Percentiles rank a stretch among this genome's conserved stretches.
Conservation (phyloP, 2,888 invertebrate genomes). For the Limnephilus rhombicus region DNA sequence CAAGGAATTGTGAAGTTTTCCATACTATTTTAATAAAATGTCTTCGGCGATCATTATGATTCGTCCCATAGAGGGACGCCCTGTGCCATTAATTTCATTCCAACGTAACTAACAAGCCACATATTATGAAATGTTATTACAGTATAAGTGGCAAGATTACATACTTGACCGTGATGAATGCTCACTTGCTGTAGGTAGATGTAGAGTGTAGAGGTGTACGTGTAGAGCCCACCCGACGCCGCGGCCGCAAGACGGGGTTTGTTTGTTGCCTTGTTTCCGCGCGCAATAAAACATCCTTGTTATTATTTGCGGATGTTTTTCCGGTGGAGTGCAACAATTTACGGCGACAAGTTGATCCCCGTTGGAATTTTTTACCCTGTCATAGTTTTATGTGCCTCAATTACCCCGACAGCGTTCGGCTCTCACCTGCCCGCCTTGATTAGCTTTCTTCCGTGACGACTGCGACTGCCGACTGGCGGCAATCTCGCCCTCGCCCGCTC, state of each 20-base stretch:
- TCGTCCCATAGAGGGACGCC: not conserved
- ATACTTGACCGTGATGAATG: not conserved
- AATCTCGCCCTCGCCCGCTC: slow-evolving; percentile 22
- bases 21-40: too few species aligned
- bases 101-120: not conserved
- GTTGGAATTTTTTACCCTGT: slow-evolving; percentile 41
- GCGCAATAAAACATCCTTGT: not conserved
- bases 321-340: slow-evolving; percentile 37
- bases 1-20: not conserved
- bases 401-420: slow-evolving; percentile 32
- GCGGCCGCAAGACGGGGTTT: not conserved
- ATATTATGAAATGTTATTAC: not conserved
- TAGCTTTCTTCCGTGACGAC: slow-evolving; percentile 21
- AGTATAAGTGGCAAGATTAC: not conserved
- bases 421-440: slow-evolving; percentile 40
- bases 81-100: not conserved
- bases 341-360: slow-evolving; percentile 40
- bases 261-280: not conserved
- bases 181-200: not conserved
- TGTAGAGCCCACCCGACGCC: not conserved
- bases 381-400: slow-evolving; percentile 32
- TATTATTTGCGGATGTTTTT: slow-evolving; percentile 39
- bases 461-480: slow-evolving; percentile 17
- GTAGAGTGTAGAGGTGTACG: too few species aligned
- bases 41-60: too few species aligned